phyloP scores from a whole-genome alignment of 2,888 invertebrate genomes.

The Zygogramma bicolorata region DNA sequence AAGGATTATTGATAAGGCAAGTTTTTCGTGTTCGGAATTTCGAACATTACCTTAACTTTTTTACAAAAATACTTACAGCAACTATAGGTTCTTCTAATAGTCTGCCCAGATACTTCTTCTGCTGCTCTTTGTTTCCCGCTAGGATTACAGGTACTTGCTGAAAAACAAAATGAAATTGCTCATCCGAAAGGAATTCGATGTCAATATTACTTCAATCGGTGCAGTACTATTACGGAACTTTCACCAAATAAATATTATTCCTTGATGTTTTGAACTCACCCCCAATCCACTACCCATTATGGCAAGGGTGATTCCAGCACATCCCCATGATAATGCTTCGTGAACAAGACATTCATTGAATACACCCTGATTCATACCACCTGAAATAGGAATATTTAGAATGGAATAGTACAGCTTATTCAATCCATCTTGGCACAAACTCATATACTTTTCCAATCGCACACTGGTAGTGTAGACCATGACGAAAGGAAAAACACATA shows the following conservation, averaged over 20 bases:
- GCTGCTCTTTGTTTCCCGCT: constrained; percentile 87
- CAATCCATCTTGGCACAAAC: too few species aligned
- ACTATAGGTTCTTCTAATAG: constrained; percentile 90
- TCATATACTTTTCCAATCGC: too few species aligned
- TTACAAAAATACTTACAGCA: constrained; percentile 66
- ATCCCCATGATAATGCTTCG: constrained; percentile 93
- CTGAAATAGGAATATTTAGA: constrained; percentile 68
- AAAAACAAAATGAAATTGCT: too few species aligned
- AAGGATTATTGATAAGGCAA: too few species aligned
- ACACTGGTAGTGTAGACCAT: too few species aligned
- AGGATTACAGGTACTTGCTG: constrained; percentile 89
- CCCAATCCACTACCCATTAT: constrained; percentile 89
- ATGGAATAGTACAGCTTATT: too few species aligned
- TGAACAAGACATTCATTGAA: constrained; percentile 85
- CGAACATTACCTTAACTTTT: neutral
- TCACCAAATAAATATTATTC: too few species aligned
- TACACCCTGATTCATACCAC: constrained; percentile 81
- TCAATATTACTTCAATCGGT: neutral
- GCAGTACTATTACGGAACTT: too few species aligned
- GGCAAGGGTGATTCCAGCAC: constrained; percentile 93
- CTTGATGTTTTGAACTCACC: constrained; percentile 70
- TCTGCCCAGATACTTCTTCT: constrained; percentile 94
- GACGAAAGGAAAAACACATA: too few species aligned
- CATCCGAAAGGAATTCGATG: neutral
- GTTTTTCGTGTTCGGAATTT: neutral